phyloP scores from a whole-genome alignment of 2,113 vertebrate genomes.

The Ancistrus triradiatus region DNA sequence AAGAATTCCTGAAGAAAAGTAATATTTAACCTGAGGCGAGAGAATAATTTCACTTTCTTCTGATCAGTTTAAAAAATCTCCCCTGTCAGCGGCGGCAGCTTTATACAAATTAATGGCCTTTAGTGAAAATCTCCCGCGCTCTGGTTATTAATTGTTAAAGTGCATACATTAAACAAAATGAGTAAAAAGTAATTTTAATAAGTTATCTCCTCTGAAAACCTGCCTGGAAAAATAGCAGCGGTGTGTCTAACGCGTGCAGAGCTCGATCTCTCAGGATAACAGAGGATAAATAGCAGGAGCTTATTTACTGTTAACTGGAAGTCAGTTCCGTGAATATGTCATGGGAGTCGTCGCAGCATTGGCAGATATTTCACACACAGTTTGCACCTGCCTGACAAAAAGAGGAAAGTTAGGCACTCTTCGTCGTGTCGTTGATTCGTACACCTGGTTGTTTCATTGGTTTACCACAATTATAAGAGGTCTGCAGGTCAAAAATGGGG shows the following conservation, averaged over 20 bases:
- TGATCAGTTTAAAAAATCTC: slow-evolving; percentile 78
- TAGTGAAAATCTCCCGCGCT: slow-evolving; percentile 73
- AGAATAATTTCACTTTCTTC: slow-evolving; percentile 79
- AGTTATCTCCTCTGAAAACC: slow-evolving; percentile 70
- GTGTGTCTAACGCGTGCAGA: too few relatives aligned
- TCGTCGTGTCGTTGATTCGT: too few relatives aligned
- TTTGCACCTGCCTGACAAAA: too few relatives aligned
- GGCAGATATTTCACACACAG: too few relatives aligned
- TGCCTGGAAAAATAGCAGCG: slow-evolving; percentile 45
- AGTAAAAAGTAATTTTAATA: slow-evolving; percentile 81
- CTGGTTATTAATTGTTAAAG: slow-evolving; percentile 81
- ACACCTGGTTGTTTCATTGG: too few relatives aligned
- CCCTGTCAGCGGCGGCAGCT: slow-evolving; percentile 72
- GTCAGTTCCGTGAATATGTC: too few relatives aligned
- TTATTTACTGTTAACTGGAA: too few relatives aligned
- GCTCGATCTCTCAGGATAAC: too few relatives aligned
- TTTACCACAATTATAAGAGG: too few relatives aligned
- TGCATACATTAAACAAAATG: slow-evolving; percentile 82
- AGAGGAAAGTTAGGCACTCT: too few relatives aligned
- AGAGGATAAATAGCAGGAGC: background rate
- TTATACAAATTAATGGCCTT: slow-evolving; percentile 81
- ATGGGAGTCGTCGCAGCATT: too few relatives aligned
- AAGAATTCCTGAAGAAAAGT: slow-evolving; percentile 68
- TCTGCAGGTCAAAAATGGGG: too few relatives aligned
- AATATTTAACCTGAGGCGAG: slow-evolving; percentile 76